Conservation (phyloP, 2,888 invertebrate genomes). For the Athripsodes cinereus region DNA sequence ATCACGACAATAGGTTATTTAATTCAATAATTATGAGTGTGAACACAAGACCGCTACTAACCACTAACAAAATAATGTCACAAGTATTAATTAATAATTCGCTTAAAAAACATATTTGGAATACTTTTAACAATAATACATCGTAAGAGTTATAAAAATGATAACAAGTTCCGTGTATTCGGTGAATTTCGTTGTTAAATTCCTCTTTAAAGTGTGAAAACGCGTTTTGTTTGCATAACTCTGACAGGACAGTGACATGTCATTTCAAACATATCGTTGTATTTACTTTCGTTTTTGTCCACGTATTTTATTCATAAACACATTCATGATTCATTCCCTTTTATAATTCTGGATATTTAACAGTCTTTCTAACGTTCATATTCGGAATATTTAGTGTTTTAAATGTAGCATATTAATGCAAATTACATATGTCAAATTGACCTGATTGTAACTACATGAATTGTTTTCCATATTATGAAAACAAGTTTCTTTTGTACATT, state of each 20-base stretch:
- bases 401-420: no score
- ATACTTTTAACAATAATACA: neutral
- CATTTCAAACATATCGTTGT: neutral
- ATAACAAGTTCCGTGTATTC: neutral
- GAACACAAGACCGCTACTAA: neutral
- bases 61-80: neutral
- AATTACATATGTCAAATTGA: no score
- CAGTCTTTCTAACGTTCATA: no score
- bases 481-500: no score
- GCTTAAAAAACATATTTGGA: neutral
- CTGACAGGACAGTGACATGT: neutral
- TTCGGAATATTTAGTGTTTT: no score
- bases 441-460: no score
- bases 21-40: neutral
- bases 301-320: no score
- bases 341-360: no score
- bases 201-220: neutral
- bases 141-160: neutral
- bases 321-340: no score
- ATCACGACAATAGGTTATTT: neutral
- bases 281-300: no score
- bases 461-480: no score
- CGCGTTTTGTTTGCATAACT: neutral
- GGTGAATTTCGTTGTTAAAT: neutral
- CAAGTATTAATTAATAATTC: neutral